Base-by-base conservation (phyloP, 2,888 invertebrate genomes). In the Caenorhabditis sp. region DNA sequence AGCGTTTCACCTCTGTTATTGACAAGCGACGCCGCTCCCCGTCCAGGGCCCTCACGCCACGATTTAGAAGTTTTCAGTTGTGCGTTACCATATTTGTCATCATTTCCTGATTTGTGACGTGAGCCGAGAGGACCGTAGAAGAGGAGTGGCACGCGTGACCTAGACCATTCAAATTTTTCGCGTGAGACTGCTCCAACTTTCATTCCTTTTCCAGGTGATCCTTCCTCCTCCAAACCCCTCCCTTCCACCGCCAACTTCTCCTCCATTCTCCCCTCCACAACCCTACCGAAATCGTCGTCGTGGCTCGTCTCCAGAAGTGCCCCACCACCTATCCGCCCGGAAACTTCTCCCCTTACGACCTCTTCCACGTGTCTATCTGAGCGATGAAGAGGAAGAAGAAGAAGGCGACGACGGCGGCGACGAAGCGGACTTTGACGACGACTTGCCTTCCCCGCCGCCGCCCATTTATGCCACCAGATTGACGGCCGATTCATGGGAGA, bases 391-490 rank as follows among this genome's bases (percentile, higher is more conserved):
- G 26, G 56, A 44, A n/a, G 53, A 67, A 20, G 68, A n/a, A n/a
- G n/a, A 68, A 32, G 76, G 44, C 1, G 61, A 40, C 18, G 62
- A 56, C 26, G 68, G 58, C 11, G 74, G 76, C 13, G 80, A 76
- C 15, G 76, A 77, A 5, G 70, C 40, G 5, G 80, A 80, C 22
- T 18, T 70, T 11, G 80, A 74, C 35, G 80, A 80, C 8, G 80
- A 80, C 8, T 13, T 56, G 8, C 76, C 76, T 8, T 40, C 74
- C 1, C 78, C 78, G 26, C 78, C 78, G 1, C 65, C 79, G 2
- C 82, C 78, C 5, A 79, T 82, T 24, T 78, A 62, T 51, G 82
- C 82, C 15, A 79, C 79, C 0, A 37, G 74, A 20, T 22, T 82
- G 9, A 64, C 60, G 3, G 22, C 50, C 1, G 71, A 71, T 24